Conservation (phyloP, 2,888 invertebrate genomes). For the Tachina fera region DNA sequence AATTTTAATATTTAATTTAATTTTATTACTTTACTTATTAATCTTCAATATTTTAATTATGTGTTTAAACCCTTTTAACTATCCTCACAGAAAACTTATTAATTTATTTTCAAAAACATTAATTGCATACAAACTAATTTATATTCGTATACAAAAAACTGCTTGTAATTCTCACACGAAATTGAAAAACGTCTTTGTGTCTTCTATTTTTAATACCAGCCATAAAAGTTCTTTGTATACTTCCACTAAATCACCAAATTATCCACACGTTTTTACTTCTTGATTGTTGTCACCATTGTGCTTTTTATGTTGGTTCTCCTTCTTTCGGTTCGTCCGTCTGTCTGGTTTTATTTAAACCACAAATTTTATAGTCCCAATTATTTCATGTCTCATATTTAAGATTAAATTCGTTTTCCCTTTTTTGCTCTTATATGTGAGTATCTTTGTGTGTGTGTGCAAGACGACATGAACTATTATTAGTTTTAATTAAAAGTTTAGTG, state of each 20-base stretch:
- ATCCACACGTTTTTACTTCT: conserved; percentile 14
- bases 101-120: conserved; percentile 6
- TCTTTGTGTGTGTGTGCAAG: neutral
- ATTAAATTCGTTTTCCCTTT: neutral
- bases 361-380: conserved; percentile 44
- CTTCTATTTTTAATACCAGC: neutral
- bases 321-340: conserved; percentile 9
- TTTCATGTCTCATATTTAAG: conserved; percentile 42
- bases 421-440: neutral
- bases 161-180: neutral
- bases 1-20: too few relatives aligned
- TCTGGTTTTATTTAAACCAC: conserved; percentile 37
- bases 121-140: neutral
- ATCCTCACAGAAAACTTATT: neutral
- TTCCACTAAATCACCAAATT: conserved; percentile 26
- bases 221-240: conserved; percentile 1
- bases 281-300: conserved; percentile 4
- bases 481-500: conserved; percentile 69
- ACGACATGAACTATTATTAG: conserved; percentile 56
- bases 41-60: neutral
- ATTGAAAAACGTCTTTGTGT: neutral
- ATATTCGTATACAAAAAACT: too few relatives aligned
- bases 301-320: neutral
- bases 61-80: neutral
- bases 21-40: neutral